Evolutionary conservation across 2,888 invertebrate species (phyloP).

Genomic region (Brachypalpus laphriformis): DNA sequence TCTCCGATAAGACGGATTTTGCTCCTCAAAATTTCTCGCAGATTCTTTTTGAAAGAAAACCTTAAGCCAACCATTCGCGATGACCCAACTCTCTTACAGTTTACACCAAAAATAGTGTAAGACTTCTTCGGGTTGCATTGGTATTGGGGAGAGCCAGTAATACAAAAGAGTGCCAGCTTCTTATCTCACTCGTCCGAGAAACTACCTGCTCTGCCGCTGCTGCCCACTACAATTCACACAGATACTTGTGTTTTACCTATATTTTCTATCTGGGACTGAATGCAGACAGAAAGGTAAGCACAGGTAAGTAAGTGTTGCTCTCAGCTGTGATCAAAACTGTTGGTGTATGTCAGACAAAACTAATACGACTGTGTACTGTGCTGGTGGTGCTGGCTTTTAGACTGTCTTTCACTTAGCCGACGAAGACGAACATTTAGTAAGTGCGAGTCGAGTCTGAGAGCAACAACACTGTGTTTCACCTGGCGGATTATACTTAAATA

Average conservation of each 20-base stretch:
- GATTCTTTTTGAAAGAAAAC: neutral
- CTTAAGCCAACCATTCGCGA: slow-evolving; percentile 5
- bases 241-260: slow-evolving; percentile 24
- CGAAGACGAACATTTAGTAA: slow-evolving; percentile 41
- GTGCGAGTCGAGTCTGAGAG: slow-evolving; percentile 54
- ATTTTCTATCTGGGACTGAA: slow-evolving; percentile 10
- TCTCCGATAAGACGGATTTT: slow-evolving; percentile 19
- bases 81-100: slow-evolving; percentile 26
- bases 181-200: slow-evolving; percentile 15
- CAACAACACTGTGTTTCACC: slow-evolving; percentile 34
- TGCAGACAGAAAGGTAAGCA: slow-evolving; percentile 20
- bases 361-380: neutral
- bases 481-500: slow-evolving; percentile 22
- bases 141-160: slow-evolving; percentile 13
- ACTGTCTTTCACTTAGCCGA: slow-evolving; percentile 40
- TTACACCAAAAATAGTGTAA: neutral
- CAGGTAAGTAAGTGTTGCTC: slow-evolving; percentile 28
- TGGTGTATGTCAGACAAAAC: slow-evolving; percentile 8
- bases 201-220: slow-evolving; percentile 25
- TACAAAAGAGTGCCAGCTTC: slow-evolving; percentile 16
- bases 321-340: slow-evolving; percentile 24
- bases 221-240: slow-evolving; percentile 2
- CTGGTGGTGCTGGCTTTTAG: neutral
- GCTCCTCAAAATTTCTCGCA: neutral
- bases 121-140: slow-evolving; percentile 1